Evolutionary conservation across 2,888 invertebrate genomes (phyloP), one percentile per base, ranked within the genome.

Genomic region (Campaea margaritaria): DNA sequence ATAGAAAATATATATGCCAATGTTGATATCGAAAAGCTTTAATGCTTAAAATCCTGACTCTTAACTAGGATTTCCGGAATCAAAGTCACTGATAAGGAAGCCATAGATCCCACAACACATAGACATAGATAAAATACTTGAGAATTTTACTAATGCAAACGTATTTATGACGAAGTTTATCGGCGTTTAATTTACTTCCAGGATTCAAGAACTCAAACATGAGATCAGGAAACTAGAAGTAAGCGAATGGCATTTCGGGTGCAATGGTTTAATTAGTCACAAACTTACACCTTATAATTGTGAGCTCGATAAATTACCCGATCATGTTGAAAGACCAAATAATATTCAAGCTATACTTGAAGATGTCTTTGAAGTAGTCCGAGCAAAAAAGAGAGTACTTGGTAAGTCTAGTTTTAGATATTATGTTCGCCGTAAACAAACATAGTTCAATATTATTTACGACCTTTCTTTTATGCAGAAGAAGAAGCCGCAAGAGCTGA

Each of bases 171-270:
- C 2, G 7, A 31, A 31, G 31, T 31, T 31, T 31, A 31, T 21
- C 5, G 21, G 5, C 5, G 21, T 21, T 21, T 21, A 2, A 12
- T 47, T 38, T n/a, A 49, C 44, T 73, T 74, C 36, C 61, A 89
- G 89, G 64, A 87, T 89, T 52, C 31, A 82, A 12, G 89, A 89
- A 73, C 64, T 90, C 2, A 89, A 85, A 67, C 64, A 73, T 8
- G 73, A 82, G 31, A 60, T 89, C 11, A 65, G 74, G 27, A 86
- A 85, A 47, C 60, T 88, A 38, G 83, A 86, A 68, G 68, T 68
- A 0, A 81, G 78, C 50, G 76, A 79, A 36, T 63, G 74, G 11
- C 80, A 83, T 16, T 87, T 82, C 53, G 58, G 86, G 4, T 71
- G 76, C 13, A 73, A 77, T 39, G 85, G 83, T 2, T 63, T 87